Evolutionary conservation across 1,140 invertebrate genomes (phyloP), one percentile per base, ranked within the genome.

Genomic region (Ephestia elutella): DNA sequence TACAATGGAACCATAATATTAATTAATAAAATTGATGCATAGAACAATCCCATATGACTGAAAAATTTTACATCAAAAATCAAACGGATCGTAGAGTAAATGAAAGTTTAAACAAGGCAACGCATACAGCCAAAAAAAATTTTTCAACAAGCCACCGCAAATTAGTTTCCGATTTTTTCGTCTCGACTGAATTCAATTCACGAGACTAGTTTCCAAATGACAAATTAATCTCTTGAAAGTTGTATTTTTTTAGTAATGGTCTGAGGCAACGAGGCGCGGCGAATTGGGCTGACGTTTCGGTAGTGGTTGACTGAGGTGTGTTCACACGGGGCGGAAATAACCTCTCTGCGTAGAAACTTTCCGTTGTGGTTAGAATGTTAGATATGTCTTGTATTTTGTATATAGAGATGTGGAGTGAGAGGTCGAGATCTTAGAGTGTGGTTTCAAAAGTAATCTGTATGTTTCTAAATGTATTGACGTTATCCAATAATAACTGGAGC

Each of bases 171-270:
- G 30, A 38, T 49, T 53, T 53, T 53, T 53, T 53, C 50, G 13
- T n/a, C 50, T 19, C 62, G 53, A 25, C 21, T 25, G 21, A 60
- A 62, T 66, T 60, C 35, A 56, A 65, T 61, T 65, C 38, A 64
- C 55, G 9, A 75, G 80, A 80, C 77, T 78, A 77, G 78, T 81
- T 71, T 75, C 65, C 80, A 86, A 85, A 86, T 86, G 82, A 86
- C 80, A 78, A 83, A 83, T 82, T 85, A 85, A 85, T 86, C 75
- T 75, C 64, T 86, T 51, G 71, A 82, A 79, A 82, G 75, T 81
- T 78, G 38, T 62, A 70, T 71, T 78, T 78, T 84, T 83, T 75
- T 70, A 57, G 60, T 51, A 66, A 69, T 65, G 69, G 70, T 75
- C 69, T 51, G 66, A 71, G 57, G 70, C 80, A 82, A 75, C 82